Percentiles rank a stretch among this genome's conserved stretches.
phyloP scores from a whole-genome alignment of 2,797 vertebrate genomes.

The Hirundo rustica region DNA sequence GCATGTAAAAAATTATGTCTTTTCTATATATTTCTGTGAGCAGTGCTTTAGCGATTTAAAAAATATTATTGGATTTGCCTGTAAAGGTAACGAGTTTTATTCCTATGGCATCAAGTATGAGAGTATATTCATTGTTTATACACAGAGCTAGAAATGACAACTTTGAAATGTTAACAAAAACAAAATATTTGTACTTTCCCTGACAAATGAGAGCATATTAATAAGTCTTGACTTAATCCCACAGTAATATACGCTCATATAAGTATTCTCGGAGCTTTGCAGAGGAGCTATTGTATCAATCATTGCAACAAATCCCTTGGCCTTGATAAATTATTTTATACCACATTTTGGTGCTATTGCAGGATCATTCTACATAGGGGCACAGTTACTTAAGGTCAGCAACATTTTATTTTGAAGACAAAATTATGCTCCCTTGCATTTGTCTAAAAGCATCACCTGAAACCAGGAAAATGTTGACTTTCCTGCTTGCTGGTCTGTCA shows the following conservation, averaged over 20 bases:
- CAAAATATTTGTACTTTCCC: background rate
- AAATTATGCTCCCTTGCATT: background rate
- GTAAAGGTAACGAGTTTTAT: background rate
- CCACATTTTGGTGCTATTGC: background rate
- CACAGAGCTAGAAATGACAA: background rate
- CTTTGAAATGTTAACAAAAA: background rate
- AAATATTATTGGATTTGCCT: conserved; percentile 10
- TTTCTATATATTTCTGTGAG: conserved; percentile 6
- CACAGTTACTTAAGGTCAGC: background rate
- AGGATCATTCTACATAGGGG: background rate
- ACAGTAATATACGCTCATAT: background rate
- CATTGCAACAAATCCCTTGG: background rate
- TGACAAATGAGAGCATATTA: background rate
- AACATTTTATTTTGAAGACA: background rate
- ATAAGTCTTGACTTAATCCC: background rate
- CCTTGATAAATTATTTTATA: background rate
- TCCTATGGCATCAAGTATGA: background rate
- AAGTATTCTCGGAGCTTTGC: background rate
- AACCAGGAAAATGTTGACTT: background rate
- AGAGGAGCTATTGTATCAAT: background rate
- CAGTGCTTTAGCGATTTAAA: conserved; percentile 23
- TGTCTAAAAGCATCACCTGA: background rate
- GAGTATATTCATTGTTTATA: conserved; percentile 16
- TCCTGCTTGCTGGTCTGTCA: background rate
- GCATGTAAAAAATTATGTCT: background rate